A percentile compares a stretch with the other conserved stretches of the same genome.
Evolutionary conservation across 2,113 vertebrate genomes (phyloP).

Genomic region (Nothoprocta perdicaria): DNA sequence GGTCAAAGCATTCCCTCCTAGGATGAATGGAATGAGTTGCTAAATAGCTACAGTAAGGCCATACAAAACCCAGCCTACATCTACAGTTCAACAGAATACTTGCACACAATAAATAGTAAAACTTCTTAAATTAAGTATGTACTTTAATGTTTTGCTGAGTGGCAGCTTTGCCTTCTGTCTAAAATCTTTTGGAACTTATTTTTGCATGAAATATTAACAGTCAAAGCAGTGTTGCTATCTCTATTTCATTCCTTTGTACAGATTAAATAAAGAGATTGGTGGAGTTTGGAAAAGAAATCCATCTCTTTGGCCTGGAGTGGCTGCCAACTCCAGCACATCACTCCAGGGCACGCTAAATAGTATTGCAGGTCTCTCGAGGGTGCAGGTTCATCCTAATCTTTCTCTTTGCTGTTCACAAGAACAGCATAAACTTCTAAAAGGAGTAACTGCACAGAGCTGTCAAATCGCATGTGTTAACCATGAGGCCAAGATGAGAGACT

Average conservation of each 20-base stretch:
- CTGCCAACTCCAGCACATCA: neutral
- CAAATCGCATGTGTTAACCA: neutral
- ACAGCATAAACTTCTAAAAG: neutral
- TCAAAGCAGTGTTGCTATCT: slow-evolving; percentile 36
- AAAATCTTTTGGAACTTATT: slow-evolving; percentile 16
- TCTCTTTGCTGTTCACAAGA: neutral
- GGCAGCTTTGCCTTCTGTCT: slow-evolving; percentile 10
- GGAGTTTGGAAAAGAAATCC: slow-evolving; percentile 18
- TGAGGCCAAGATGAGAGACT: neutral
- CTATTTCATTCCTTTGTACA: slow-evolving; percentile 37
- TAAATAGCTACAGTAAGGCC: neutral
- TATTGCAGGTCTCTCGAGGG: neutral
- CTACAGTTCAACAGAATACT: neutral
- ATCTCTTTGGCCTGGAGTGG: neutral
- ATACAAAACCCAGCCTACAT: neutral
- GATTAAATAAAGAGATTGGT: neutral
- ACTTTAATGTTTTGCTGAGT: slow-evolving; percentile 26
- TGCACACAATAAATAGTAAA: neutral
- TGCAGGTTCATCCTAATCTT: neutral
- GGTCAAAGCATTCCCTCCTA: neutral
- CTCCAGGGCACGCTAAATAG: neutral
- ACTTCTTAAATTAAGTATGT: slow-evolving; percentile 1
- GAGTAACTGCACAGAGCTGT: neutral
- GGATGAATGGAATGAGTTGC: neutral
- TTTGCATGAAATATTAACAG: slow-evolving; percentile 13